Evolutionary conservation across 2,888 invertebrate genomes (phyloP), one percentile per base, ranked within the genome.

Genomic region (Sepiola atlantica): DNA sequence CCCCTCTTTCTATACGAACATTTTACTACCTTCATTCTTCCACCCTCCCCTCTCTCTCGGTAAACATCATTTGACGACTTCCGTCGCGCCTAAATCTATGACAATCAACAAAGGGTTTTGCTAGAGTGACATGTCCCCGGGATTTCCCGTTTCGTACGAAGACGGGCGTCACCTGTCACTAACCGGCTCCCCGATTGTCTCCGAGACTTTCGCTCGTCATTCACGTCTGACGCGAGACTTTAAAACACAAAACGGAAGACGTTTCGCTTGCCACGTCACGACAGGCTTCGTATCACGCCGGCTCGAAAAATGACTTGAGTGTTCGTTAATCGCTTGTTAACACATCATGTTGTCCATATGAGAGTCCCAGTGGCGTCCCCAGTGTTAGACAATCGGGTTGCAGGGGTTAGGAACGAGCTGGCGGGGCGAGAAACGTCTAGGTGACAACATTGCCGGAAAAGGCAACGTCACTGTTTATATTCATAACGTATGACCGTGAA

Each of bases 321-420:
- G 77, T 77, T 32, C n/a, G 77, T 77, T 77, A 77, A 77, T 77
- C 77, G 77, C 77, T 77, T 77, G 77, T 77, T 77, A 77, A 77
- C 77, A 77, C 77, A 77, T 77, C 77, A 45, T 77, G n/a, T 77
- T 77, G 77, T n/a, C 77, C 77, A 77, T 77, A 77, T 77, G 77
- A 77, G 77, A 77, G 77, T n/a, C 77, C n/a, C 77, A 16, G 77
- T 77, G 77, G 77, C 77, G 77, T 77, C 77, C 77, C n/a, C 16
- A 77, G 1, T 10, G 77, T 45, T 45, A 45, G 45, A 45, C 45
- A 45, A 45, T 45, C 45, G 45, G 45, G 45, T 45, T 45, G 45
- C 8, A 45, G 45, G 45, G 45, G 8, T 45, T 2, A 45, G 45
- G 45, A 8, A 8, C 45, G 45, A 45, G 45, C 45, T 45, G 45